Base-by-base conservation (phyloP, 2,888 invertebrate species). In the Rhamphomyia laevipes region DNA sequence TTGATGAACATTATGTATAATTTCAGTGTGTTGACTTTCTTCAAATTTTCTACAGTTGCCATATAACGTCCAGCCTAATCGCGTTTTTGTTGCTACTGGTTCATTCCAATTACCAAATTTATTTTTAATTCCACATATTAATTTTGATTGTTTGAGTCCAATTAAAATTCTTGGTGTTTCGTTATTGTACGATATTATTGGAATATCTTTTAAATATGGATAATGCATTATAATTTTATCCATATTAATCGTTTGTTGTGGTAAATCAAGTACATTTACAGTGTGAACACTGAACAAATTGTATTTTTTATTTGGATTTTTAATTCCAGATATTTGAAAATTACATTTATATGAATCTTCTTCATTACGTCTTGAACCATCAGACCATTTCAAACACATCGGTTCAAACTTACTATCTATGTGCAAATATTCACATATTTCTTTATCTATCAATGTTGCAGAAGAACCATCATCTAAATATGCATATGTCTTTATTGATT, bases 101-200 rank as follows among this genome's bases (percentile, higher is more conserved):
- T 46, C 27, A 3, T 38, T 12, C 15, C 15, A 13, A 27, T 31
- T 37, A 1, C 52, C 52, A 31, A 51, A 38, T 33, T 35, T 42
- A 2, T 42, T 44, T 27, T 47, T 47, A 27, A 42, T 7, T n/a
- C 13, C 4, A 35, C 13, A 13, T 35, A 13, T 13, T 7, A 35
- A 9, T 35, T 35, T 35, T n/a, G n/a, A 35, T 5, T 35, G 13
- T n/a, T 7, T n/a, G 3, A 50, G 16, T n/a, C 50, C 52, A 21
- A 51, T 53, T n/a, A 51, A 40, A 41, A 53, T 45, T 18, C 40
- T 40, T n/a, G 50, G 48, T 17, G 38, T 41, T 23, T 42, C 47
- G 18, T 52, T 46, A 1, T 48, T 23, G 44, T 52, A 52, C 23
- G 47, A 45, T n/a, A 45, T 13, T 31, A 54, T 45, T 11, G 54